These are phyloP conservation scores for Macaca mulatta DNA, from an alignment of 2,113 vertebrate genomes.

Conservation along the genomic window DNA sequence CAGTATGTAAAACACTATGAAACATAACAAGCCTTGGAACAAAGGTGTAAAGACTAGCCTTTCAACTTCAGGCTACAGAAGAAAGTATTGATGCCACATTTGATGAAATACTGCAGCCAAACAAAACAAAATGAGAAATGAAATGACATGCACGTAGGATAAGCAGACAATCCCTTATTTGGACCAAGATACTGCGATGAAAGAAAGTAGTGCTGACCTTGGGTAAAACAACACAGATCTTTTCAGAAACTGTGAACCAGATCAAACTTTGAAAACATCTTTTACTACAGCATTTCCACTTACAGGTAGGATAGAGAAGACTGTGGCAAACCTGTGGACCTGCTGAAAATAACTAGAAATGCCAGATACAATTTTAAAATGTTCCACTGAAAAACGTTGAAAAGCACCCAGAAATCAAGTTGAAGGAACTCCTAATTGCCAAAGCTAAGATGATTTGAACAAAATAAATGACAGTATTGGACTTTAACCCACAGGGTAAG, in stretches of 20 bases:
- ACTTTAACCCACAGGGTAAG: neutral
- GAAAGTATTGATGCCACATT: neutral
- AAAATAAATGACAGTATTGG: neutral
- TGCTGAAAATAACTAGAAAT: slow-evolving; percentile 30
- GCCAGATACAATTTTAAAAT: neutral
- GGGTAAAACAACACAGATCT: neutral
- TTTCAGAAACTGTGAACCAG: neutral
- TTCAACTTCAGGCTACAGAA: neutral
- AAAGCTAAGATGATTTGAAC: neutral
- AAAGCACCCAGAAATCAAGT: neutral
- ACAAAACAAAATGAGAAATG: neutral
- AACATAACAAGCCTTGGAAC: slow-evolving; percentile 6
- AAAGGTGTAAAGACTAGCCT: neutral
- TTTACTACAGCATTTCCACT: neutral
- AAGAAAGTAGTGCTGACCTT: neutral
- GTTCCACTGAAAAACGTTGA: neutral
- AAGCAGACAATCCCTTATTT: neutral
- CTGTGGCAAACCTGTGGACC: neutral
- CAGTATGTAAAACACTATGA: neutral
- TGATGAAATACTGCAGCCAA: neutral
- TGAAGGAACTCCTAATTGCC: neutral
- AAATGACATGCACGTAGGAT: neutral
- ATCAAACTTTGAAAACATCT: slow-evolving; percentile 18
- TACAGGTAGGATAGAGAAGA: neutral
- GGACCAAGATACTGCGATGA: neutral